Evolutionary conservation across 53 echinoderm and acorn worm species (phyloP), one percentile per base, ranked within the genome.

Genomic region (Echinarachnius parma): DNA sequence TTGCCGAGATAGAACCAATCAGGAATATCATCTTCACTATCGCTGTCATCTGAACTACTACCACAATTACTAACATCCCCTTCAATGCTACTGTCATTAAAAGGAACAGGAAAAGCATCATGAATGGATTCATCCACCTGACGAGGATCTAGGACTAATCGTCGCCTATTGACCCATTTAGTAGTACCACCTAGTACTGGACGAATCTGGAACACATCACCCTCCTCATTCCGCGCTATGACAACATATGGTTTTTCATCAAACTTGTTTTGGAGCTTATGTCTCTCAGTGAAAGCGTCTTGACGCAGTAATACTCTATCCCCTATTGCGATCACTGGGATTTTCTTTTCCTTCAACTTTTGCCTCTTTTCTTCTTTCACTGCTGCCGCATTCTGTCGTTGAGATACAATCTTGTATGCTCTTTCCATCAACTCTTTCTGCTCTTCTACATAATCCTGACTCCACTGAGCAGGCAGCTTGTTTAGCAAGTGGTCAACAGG

Each of bases 401-500:
- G 18, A 3, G 52, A 54, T 25, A 54, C 60, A 3, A 81, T 19
- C 31, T 62, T 20, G 15, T 72, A 53, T 2, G 81, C 48, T 20
- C 36, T 53, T 4, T 16, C 23, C 2, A 62, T 52, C 13, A 75
- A 10, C n/a, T 48, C 16, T 5, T 75, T 21, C 37, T 75, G 81
- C 8, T 15, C 7, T 25, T 44, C 31, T 9, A 76, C 50, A 16
- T 47, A 34, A 30, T 75, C 75, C 33, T 82, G 61, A 53, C 35
- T 35, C 82, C 82, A 82, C 34, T 64, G 15, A 0, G 10, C 5
- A n/a, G n/a, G 4, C 7, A 60, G 32, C 4, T 39, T 45, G 22
- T 30, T 61, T 4, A 84, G 23, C 9, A 84, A 46, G 3, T 84
- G 78, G 27, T 78, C 84, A 2, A 84, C 15, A 4, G 78, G 84